phyloP scores from a whole-genome alignment of 2,797 vertebrate species.

The Gymnothorax javanicus region DNA sequence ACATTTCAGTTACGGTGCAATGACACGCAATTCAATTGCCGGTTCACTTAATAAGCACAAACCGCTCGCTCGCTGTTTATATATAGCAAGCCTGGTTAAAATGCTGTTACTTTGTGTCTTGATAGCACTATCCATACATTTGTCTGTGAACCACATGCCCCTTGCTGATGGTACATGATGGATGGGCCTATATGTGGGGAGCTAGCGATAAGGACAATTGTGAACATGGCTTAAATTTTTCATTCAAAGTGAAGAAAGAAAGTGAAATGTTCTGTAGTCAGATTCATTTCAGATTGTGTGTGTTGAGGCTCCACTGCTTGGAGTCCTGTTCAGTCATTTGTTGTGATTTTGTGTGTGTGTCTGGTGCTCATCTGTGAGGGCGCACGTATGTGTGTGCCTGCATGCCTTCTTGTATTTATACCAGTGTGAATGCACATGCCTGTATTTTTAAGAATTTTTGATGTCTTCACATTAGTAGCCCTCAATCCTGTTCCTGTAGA shows the following conservation, averaged over 20 bases:
- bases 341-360: not conserved
- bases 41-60: not conserved
- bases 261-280: not conserved
- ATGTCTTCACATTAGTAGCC: no score
- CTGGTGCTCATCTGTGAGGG: not conserved
- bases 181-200: not conserved
- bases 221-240: not conserved
- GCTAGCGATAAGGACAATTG: not conserved
- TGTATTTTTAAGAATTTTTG: no score
- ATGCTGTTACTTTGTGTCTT: not conserved
- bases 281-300: not conserved
- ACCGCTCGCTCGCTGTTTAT: not conserved
- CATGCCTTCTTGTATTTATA: slow-evolving; percentile 64
- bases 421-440: no score
- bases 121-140: not conserved
- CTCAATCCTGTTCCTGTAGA: no score
- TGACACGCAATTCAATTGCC: not conserved
- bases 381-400: not conserved
- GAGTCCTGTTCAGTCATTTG: not conserved
- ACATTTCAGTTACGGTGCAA: not conserved
- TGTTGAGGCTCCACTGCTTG: not conserved
- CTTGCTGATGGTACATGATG: not conserved
- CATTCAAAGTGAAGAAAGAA: not conserved
- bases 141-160: not conserved
- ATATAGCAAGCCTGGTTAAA: not conserved